A percentile compares a stretch with the other conserved stretches of the same genome.
Evolutionary conservation across 2,113 vertebrate genomes (phyloP).

Genomic region (Penelope pileata): DNA sequence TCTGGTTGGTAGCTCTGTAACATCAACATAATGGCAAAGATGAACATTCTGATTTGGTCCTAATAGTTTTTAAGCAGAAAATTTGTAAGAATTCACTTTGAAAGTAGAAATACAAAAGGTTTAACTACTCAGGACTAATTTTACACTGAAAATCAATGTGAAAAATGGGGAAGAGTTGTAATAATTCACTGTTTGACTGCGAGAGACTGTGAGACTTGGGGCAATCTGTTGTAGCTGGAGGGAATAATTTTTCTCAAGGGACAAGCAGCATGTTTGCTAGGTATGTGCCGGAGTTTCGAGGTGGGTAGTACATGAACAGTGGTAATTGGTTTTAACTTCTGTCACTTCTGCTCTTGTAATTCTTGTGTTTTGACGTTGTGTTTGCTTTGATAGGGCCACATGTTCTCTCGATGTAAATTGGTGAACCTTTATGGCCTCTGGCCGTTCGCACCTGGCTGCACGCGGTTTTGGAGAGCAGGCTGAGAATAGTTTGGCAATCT

Average conservation of each 20-base stretch:
- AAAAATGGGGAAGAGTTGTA: neutral
- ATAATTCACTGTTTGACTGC: neutral
- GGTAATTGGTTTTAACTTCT: neutral
- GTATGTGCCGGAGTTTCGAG: neutral
- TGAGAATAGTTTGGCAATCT: neutral
- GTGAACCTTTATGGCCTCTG: neutral
- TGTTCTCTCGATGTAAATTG: neutral
- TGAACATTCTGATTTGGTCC: neutral
- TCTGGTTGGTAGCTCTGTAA: neutral
- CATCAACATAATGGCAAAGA: rapidly evolving
- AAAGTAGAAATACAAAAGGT: neutral
- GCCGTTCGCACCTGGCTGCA: neutral
- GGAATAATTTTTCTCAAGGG: neutral
- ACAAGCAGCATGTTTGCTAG: neutral
- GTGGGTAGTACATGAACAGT: neutral
- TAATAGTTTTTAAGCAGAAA: neutral
- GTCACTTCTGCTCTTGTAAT: neutral
- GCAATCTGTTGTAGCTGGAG: neutral
- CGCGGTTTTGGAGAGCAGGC: neutral
- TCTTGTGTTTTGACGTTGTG: neutral
- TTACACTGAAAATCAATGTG: neutral
- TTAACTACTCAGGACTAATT: neutral
- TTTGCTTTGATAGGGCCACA: neutral
- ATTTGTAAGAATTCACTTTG: neutral
- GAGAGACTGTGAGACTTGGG: neutral